Evolutionary conservation across 2,888 invertebrate genomes (phyloP).

Genomic region (Euplexia lucipara): DNA sequence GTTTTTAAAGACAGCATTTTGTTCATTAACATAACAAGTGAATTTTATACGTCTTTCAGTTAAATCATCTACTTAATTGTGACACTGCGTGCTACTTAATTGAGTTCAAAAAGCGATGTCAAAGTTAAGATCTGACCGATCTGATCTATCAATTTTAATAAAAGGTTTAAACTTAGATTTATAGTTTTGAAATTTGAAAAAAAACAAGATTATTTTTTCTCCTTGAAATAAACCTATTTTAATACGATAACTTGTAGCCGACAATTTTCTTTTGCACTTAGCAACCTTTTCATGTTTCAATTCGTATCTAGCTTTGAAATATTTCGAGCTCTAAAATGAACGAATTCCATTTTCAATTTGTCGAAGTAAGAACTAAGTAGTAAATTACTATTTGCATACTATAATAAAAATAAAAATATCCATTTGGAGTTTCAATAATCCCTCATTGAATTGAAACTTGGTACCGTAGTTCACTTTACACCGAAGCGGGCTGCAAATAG

Average conservation of each 20-base stretch:
- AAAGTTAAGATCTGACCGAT: no score
- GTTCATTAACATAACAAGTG: no score
- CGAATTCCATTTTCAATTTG: slow-evolving; percentile 6
- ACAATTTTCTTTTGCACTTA: slow-evolving; percentile 26
- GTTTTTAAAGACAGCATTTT: slow-evolving; percentile 28
- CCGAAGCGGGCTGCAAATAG: slow-evolving; percentile 41
- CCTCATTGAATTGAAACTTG: slow-evolving; percentile 23
- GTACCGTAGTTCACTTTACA: slow-evolving; percentile 27
- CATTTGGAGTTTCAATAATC: slow-evolving; percentile 4
- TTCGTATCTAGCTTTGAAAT: slow-evolving; percentile 25
- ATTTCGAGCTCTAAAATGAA: slow-evolving; percentile 14
- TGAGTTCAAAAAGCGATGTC: no score
- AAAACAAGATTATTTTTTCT: slow-evolving; percentile 17
- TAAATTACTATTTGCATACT: background rate
- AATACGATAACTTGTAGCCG: slow-evolving; percentile 27
- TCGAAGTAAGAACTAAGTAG: background rate
- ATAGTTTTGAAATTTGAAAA: no score
- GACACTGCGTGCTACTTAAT: no score
- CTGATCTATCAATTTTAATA: no score
- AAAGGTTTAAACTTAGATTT: no score
- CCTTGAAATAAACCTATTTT: slow-evolving; percentile 33
- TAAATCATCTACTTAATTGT: no score
- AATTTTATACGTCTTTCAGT: no score
- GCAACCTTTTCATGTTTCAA: slow-evolving; percentile 29
- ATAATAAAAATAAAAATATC: background rate